Evolutionary conservation across 35 echinoderm and acorn worm species (phyloP).

Genomic region (Eucidaris tribuloides): DNA sequence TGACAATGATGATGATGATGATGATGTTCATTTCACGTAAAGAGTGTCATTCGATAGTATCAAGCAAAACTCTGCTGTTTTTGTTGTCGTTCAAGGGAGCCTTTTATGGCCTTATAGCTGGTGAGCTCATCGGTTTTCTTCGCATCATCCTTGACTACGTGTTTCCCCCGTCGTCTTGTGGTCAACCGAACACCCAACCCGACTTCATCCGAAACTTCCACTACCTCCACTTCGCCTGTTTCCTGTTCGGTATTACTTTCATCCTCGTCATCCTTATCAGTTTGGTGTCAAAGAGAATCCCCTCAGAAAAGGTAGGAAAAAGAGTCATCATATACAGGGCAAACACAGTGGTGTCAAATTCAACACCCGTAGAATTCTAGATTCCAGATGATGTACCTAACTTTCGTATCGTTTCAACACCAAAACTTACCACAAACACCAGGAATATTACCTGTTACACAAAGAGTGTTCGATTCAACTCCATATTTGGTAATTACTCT

Average conservation of each 20-base stretch:
- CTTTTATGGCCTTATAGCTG: constrained; percentile 80
- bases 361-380: no score
- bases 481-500: no score
- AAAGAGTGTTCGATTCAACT: no score
- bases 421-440: no score
- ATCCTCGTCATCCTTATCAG: constrained; percentile 64
- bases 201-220: constrained; percentile 67
- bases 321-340: no score
- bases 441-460: no score
- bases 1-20: not conserved
- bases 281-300: constrained; percentile 68
- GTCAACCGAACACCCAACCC: constrained; percentile 62
- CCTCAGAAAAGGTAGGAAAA: constrained; percentile 75
- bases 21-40: not conserved
- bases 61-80: not conserved
- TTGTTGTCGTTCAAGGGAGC: constrained; percentile 51
- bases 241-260: constrained; percentile 56
- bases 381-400: no score
- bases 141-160: constrained; percentile 79
- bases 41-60: not conserved
- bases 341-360: no score
- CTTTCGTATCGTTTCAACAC: no score
- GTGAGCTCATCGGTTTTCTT: constrained; percentile 54
- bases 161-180: constrained; percentile 59
- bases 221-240: constrained; percentile 87